Conservation (phyloP, 64 coral and sea anemone species). For the Trachythela sp. region DNA sequence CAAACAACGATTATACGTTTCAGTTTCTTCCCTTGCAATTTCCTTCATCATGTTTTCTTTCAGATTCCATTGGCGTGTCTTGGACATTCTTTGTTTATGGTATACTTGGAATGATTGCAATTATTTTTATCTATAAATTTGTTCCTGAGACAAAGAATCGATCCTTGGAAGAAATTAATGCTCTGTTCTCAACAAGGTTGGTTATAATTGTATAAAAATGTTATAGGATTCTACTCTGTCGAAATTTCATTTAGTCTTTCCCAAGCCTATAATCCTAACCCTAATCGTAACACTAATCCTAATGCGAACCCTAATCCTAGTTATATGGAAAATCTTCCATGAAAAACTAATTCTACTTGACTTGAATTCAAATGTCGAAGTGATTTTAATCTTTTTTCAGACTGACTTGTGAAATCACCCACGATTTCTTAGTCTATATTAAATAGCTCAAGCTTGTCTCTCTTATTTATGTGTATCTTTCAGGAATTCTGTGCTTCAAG, state of each 20-base stretch:
- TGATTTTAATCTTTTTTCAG: too few species aligned
- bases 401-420: too few species aligned
- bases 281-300: too few species aligned
- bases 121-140: constrained; percentile 78
- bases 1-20: too few species aligned
- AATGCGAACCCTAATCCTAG: too few species aligned
- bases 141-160: constrained; percentile 92
- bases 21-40: too few species aligned
- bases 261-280: too few species aligned
- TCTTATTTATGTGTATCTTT: background rate
- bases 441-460: background rate
- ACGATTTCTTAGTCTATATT: too few species aligned
- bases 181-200: constrained; percentile 71
- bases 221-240: background rate
- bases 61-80: constrained; percentile 59
- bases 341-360: too few species aligned
- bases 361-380: too few species aligned
- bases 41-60: background rate
- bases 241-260: too few species aligned
- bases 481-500: background rate
- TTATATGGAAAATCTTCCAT: too few species aligned
- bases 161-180: constrained; percentile 82
- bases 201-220: background rate
- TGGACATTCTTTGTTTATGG: constrained; percentile 71
- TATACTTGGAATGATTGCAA: constrained; percentile 40